Evolutionary conservation across 37 sponge, comb jelly and placozoan species (phyloP).

Genomic region (Ianthella basta): DNA sequence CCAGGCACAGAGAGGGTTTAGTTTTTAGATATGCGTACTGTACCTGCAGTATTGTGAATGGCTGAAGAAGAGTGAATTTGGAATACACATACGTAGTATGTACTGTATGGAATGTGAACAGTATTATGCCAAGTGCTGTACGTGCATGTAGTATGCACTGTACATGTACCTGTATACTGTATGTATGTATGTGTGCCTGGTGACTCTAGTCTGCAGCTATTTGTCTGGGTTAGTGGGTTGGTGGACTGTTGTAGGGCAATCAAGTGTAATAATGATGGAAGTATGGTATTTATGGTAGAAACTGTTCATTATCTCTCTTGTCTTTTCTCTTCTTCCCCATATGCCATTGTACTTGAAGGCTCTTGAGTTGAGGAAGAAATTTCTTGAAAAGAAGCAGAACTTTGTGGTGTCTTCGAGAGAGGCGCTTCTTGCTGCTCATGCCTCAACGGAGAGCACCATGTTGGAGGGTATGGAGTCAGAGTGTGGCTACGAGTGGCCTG

Average conservation of each 20-base stretch:
- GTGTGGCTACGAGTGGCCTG: not conserved
- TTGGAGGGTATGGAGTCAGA: not conserved
- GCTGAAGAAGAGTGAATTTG: not conserved
- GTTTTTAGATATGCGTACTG: not conserved
- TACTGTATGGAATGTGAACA: too few species aligned
- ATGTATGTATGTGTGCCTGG: too few species aligned
- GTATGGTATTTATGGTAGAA: too few species aligned
- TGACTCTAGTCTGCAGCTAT: too few species aligned
- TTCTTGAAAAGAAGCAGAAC: constrained; percentile 37
- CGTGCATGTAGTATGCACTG: too few species aligned
- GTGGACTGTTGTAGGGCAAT: too few species aligned
- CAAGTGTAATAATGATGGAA: too few species aligned
- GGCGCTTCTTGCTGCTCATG: not conserved
- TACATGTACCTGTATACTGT: too few species aligned
- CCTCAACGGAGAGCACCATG: not conserved
- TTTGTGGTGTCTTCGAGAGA: constrained; percentile 36
- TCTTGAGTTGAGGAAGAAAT: constrained; percentile 40
- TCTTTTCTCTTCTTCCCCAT: not conserved
- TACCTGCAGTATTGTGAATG: not conserved
- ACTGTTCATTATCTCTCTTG: too few species aligned
- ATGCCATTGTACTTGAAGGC: constrained; percentile 31
- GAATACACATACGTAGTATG: not conserved
- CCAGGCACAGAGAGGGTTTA: too few species aligned
- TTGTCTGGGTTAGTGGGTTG: too few species aligned
- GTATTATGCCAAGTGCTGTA: too few species aligned